Base-by-base conservation (phyloP, 2,888 invertebrate genomes). In the Apotomis betuletana region DNA sequence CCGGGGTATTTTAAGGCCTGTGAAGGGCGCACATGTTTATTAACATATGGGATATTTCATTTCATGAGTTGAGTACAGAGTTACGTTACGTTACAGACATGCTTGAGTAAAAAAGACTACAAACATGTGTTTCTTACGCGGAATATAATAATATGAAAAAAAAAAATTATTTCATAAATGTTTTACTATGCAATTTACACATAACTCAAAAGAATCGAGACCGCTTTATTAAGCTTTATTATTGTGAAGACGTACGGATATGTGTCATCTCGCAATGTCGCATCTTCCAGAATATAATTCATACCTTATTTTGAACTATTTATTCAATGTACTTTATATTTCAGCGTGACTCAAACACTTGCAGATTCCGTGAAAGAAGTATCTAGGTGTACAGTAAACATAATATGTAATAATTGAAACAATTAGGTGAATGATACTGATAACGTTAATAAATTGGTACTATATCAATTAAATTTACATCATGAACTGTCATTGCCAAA, bases 21-120 rank as follows among this genome's bases (percentile, higher is more conserved):
- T 68, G 77, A 73, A 75, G 74, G 72, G 70, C 64, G 72, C 57
- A 46, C 63, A 69, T 67, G 69, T 63, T 67, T 70, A 65, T 70
- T 67, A 74, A 69, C 73, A 73, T 67, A 65, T 73, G 73, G 67
- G 52, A 67, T 69, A 59, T 74, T 73, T 73, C 74, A 65, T 63
- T 69, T 70, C 58, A 68, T 52, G 58, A 68, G 57, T 67, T 58
- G 67, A 49, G 67, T 58, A 67, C 67, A 15, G 65, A 36, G 57
- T 10, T 58, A 67, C 5, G 57, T 10, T 58, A 67, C 5, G 57
- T 10, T 58, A 67, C 5, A 49, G 49, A 49, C 49, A 49, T 54
- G 49, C 49, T 67, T 67, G 49, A 49, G n/a, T 13, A 57, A 36
- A 46, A 41, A 63, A 52, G 38, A 1, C n/a, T 15, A 38, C 38